phyloP scores from a whole-genome alignment of 2,113 vertebrate species.

The Paedocypris sp. region DNA sequence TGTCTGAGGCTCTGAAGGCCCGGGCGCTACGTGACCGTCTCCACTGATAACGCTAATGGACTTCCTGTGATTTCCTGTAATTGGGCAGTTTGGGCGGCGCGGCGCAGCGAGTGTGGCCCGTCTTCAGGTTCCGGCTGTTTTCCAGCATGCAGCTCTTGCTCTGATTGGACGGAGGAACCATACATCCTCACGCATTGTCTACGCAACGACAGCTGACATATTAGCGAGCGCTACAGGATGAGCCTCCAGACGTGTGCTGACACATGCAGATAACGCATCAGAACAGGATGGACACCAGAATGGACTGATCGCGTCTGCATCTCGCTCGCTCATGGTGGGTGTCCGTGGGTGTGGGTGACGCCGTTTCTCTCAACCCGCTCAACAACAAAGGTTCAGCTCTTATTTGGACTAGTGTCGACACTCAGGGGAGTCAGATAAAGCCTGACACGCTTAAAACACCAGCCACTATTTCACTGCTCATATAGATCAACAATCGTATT shows the following conservation, averaged over 20 bases:
- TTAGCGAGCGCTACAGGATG: too few relatives aligned
- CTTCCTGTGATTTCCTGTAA: constrained; percentile 46
- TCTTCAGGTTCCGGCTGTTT: background rate
- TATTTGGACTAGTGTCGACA: constrained; percentile 22
- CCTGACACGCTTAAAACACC: background rate
- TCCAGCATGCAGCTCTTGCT: background rate
- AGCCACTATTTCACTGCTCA: too few relatives aligned
- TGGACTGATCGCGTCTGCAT: constrained; percentile 16
- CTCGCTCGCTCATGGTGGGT: constrained; percentile 26
- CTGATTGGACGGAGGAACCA: constrained; percentile 9
- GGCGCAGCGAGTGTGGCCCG: constrained; percentile 3
- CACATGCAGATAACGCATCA: background rate
- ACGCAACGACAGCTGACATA: background rate
- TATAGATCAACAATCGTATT: background rate
- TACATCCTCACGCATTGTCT: background rate
- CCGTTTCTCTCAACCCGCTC: background rate
- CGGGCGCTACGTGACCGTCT: constrained; percentile 40
- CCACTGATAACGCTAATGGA: constrained; percentile 43
- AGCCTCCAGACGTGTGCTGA: background rate
- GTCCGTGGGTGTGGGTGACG: constrained; percentile 29
- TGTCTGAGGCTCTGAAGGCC: too few relatives aligned
- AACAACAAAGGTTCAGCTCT: constrained; percentile 30
- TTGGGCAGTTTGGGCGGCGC: constrained; percentile 32
- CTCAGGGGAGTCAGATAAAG: background rate
- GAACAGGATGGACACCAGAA: background rate